phyloP scores from a whole-genome alignment of 2,113 vertebrate species.

The Pedionomus torquatus region DNA sequence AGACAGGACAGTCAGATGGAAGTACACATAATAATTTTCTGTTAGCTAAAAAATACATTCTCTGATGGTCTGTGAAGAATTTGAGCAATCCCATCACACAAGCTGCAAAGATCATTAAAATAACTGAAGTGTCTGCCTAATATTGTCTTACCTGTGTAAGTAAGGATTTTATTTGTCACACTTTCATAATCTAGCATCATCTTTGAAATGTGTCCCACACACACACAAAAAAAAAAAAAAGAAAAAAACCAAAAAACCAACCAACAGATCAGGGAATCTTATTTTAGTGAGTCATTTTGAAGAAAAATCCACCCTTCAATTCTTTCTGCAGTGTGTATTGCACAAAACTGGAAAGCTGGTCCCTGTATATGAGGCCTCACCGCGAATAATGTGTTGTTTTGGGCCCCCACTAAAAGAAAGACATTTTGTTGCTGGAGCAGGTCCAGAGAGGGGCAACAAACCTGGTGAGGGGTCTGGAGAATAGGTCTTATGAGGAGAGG shows the following conservation, averaged over 20 bases:
- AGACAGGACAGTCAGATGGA: neutral
- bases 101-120: neutral
- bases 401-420: neutral
- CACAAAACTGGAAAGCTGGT: neutral
- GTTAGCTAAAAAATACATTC: neutral
- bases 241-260: neutral
- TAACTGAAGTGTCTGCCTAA: neutral
- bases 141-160: neutral
- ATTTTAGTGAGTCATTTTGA: neutral
- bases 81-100: neutral
- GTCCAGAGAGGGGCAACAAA: neutral
- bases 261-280: neutral
- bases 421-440: rapidly evolving
- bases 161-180: neutral
- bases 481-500: rapidly evolving
- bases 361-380: rapidly evolving
- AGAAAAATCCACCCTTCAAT: neutral
- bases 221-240: neutral
- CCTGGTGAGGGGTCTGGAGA: neutral
- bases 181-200: neutral
- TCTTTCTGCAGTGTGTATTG: neutral
- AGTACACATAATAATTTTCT: neutral
- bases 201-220: neutral
- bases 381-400: rapidly evolving
- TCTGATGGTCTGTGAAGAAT: neutral